Evolutionary conservation across 2,113 vertebrate genomes (phyloP).

Genomic region (Eidolon helvum): DNA sequence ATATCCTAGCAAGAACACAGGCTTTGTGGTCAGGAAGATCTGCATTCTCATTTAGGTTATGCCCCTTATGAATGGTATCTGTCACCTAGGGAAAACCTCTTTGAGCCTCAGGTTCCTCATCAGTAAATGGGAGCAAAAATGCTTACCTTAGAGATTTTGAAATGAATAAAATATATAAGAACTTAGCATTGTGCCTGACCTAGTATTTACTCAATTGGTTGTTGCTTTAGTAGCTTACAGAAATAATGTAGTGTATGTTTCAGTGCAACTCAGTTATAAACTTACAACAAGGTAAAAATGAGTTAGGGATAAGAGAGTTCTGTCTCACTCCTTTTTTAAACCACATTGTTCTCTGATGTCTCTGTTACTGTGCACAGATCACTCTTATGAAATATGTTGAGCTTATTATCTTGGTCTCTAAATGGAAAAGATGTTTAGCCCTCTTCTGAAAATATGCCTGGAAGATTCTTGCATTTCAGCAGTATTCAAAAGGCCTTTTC

Average conservation of each 20-base stretch:
- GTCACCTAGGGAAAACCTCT: background rate
- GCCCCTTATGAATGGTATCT: background rate
- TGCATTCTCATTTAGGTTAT: background rate
- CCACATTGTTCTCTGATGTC: background rate
- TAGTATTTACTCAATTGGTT: background rate
- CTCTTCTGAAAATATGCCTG: background rate
- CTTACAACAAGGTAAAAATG: background rate
- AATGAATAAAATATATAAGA: background rate
- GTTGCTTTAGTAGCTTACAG: background rate
- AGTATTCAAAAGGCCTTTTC: background rate
- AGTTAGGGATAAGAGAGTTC: background rate
- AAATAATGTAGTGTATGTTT: background rate
- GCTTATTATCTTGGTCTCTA: slow-evolving; percentile 1
- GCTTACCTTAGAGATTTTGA: background rate
- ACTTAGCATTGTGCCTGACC: background rate
- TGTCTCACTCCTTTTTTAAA: background rate
- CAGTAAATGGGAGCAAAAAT: background rate
- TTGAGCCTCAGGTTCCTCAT: background rate
- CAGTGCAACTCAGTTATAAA: background rate
- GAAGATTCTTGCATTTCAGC: background rate
- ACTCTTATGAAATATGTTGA: background rate
- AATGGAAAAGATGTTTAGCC: background rate
- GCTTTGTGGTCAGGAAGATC: background rate
- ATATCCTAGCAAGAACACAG: background rate
- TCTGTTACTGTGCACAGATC: background rate